These are phyloP conservation scores for Psittacula cyanocephala DNA, from an alignment of 2,113 vertebrate genomes.

Conservation along the genomic window DNA sequence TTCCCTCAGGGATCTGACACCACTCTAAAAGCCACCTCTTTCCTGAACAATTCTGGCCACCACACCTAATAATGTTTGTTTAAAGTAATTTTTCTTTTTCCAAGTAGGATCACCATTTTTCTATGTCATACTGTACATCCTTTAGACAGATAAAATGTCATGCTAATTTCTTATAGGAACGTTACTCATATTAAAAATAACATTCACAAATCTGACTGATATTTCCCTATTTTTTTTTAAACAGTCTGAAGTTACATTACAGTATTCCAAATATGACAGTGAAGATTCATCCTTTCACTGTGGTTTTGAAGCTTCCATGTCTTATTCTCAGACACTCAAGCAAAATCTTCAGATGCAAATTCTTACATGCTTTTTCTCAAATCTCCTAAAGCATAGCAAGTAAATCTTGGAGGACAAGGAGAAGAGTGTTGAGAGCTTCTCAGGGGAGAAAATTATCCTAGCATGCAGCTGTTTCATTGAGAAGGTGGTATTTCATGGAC, in stretches of 20 bases:
- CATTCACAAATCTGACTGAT: not conserved
- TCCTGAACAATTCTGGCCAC: not conserved
- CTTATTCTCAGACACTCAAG: not conserved
- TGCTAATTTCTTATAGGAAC: not conserved
- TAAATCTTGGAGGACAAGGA: not conserved
- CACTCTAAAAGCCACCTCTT: not conserved
- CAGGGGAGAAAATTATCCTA: not conserved
- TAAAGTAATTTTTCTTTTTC: not conserved
- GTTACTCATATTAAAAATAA: not conserved
- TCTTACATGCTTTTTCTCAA: not conserved
- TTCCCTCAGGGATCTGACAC: not conserved
- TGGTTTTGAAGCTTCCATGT: not conserved
- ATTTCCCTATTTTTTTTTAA: not conserved
- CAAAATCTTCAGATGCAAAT: not conserved
- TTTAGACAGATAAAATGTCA: not conserved
- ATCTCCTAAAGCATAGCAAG: not conserved
- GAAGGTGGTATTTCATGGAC: not conserved
- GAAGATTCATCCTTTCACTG: not conserved
- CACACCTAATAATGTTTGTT: not conserved
- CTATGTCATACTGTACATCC: not conserved
- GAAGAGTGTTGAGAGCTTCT: not conserved
- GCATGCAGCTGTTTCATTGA: not conserved
- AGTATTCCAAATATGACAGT: not conserved
- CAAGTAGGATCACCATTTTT: not conserved
- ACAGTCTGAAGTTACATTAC: not conserved